phyloP scores from a whole-genome alignment of 2,113 vertebrate species.

The Macquaria ambigua region DNA sequence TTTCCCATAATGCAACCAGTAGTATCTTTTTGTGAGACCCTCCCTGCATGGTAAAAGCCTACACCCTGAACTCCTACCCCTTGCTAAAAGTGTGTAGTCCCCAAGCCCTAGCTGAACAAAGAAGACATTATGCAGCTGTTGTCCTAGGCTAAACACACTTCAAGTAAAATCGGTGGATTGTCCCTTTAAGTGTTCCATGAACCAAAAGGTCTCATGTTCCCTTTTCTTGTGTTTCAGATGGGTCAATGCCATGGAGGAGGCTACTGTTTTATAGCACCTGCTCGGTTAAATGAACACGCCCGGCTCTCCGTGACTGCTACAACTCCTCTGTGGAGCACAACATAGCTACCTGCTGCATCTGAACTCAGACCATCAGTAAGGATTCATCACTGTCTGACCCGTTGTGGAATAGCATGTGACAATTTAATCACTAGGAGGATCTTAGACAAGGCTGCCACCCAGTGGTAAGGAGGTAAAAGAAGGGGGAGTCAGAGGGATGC shows the following conservation, averaged over 20 bases:
- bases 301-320: slow-evolving; percentile 46
- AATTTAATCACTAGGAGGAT: neutral
- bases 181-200: neutral
- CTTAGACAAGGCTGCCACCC: slow-evolving; percentile 18
- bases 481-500: neutral
- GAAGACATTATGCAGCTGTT: neutral
- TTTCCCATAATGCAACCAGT: neutral
- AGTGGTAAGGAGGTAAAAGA: slow-evolving; percentile 13
- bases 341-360: slow-evolving; percentile 59
- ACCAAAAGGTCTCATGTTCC: neutral
- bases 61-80: no score
- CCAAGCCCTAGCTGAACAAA: neutral
- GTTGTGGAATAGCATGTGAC: slow-evolving; percentile 11
- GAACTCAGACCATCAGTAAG: slow-evolving; percentile 23
- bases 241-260: slow-evolving; percentile 96
- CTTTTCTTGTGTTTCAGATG: slow-evolving; percentile 86
- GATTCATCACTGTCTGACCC: slow-evolving; percentile 27
- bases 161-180: neutral
- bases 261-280: slow-evolving; percentile 93
- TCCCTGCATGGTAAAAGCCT: neutral
- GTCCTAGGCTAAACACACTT: neutral
- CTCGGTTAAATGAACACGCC: slow-evolving; percentile 22
- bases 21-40: neutral
- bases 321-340: slow-evolving; percentile 56
- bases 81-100: neutral